Percentiles rank a stretch among this genome's conserved stretches.
Conservation (phyloP, 2,888 invertebrate species). For the Pachydiplax longipennis region DNA sequence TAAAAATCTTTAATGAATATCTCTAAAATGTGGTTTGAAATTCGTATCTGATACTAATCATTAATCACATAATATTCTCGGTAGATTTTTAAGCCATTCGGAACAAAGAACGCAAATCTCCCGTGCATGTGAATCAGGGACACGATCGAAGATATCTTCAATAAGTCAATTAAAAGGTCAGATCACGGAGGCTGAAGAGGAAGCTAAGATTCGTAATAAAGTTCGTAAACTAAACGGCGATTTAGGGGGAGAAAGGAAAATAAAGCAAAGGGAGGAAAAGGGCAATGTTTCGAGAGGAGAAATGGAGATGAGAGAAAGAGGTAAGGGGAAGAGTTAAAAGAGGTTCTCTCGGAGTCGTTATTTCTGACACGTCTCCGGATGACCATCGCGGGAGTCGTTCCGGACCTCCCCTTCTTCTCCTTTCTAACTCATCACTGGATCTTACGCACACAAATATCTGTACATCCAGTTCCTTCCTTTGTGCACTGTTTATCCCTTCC, state of each 20-base stretch:
- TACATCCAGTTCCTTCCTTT: background rate
- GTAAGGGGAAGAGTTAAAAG: background rate
- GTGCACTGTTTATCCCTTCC: background rate
- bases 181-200: too few relatives aligned
- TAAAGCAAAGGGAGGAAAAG: background rate
- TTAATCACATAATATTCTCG: too few relatives aligned
- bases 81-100: too few relatives aligned
- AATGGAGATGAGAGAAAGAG: background rate
- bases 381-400: conserved; percentile 23
- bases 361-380: conserved; percentile 38
- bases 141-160: too few relatives aligned
- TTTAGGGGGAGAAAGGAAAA: background rate
- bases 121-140: too few relatives aligned
- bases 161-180: too few relatives aligned
- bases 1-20: too few relatives aligned
- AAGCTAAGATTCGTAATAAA: too few relatives aligned
- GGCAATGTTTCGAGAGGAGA: background rate
- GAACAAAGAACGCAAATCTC: too few relatives aligned
- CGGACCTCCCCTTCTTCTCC: background rate
- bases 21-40: too few relatives aligned
- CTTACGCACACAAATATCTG: background rate
- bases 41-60: too few relatives aligned
- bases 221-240: too few relatives aligned
- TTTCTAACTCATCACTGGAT: background rate
- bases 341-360: conserved; percentile 24